Evolutionary conservation across 2,113 vertebrate genomes (phyloP), one percentile per base, ranked within the genome.

Genomic region (Tenebrosternarchus preto): DNA sequence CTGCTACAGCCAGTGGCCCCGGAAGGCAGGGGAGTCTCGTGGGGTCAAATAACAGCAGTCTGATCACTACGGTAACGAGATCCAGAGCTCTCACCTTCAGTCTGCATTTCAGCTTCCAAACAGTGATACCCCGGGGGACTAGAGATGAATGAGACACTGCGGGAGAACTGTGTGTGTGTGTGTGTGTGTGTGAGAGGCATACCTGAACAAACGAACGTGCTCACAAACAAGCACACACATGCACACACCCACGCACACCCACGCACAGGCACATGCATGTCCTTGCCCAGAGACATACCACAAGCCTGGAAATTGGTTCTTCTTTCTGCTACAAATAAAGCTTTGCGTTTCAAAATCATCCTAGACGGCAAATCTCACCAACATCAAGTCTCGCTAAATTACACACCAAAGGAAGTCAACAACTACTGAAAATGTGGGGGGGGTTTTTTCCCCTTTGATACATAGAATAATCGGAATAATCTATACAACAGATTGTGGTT

Each of bases 11-110:
- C 55, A 60, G 36, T 57, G 55, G 22, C 20, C n/a, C 31, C 1
- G 64, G 22, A 33, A 72, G 63, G 57, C 1, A 3, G 36, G 55
- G 29, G 55, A 67, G 56, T 50, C 1, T 2, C 29, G 39, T 29
- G 7, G 77, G 75, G 73, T 85, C 80, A 17, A 73, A 82, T 85
- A 64, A 82, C 80, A 24, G 68, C 61, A 70, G 76, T 78, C 64
- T 50, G 36, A 76, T 68, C 81, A 80, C 43, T 56, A 33, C 27
- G 73, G 84, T 80, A 81, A 83, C 27, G 68, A 78, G 81, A 83
- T 68, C 80, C 57, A n/a, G 33, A 67, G 17, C 25, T 2, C 31
- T 78, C 77, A 74, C 74, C 61, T 69, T 64, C 22, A 20, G 36
- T 31, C 69, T 33, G 69, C 50, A 63, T 76, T 76, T 74, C 64